A percentile compares a stretch with the other conserved stretches of the same genome.
Conservation (phyloP, 2,888 invertebrate species). For the Liodrosophila aerea region DNA sequence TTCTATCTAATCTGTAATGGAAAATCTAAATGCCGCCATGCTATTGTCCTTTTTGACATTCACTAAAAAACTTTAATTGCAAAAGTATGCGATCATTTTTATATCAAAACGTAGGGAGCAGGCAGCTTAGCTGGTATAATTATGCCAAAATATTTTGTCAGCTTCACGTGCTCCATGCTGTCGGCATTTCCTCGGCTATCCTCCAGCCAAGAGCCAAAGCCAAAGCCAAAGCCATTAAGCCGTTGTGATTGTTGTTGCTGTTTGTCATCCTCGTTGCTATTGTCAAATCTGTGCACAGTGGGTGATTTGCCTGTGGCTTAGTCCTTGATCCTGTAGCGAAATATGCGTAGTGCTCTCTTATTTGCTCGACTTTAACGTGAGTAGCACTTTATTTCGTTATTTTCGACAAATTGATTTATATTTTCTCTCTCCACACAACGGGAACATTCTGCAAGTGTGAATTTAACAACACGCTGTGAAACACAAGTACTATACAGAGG, state of each 20-base stretch:
- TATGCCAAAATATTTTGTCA: slow-evolving; percentile 62
- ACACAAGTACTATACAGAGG: not conserved
- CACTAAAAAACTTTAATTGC: slow-evolving; percentile 61
- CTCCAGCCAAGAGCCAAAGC: too few species aligned
- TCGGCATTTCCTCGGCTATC: slow-evolving; percentile 14
- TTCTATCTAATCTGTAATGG: slow-evolving; percentile 43
- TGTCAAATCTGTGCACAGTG: slow-evolving; percentile 36
- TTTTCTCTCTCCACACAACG: not conserved
- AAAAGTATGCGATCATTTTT: slow-evolving; percentile 37
- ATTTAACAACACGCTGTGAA: slow-evolving; percentile 18
- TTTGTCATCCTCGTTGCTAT: slow-evolving; percentile 3
- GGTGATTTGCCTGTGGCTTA: slow-evolving; percentile 43
- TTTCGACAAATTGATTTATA: slow-evolving; percentile 16
- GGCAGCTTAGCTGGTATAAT: slow-evolving; percentile 48
- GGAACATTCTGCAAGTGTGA: not conserved
- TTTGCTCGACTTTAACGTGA: slow-evolving; percentile 42
- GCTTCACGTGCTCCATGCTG: slow-evolving; percentile 38
- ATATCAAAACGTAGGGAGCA: not conserved
- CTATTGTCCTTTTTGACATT: slow-evolving; percentile 32
- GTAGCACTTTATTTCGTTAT: slow-evolving; percentile 16
- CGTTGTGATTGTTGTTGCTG: slow-evolving; percentile 5
- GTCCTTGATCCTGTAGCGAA: slow-evolving; percentile 37
- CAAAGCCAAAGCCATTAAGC: slow-evolving; percentile 21
- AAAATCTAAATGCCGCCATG: slow-evolving; percentile 56
- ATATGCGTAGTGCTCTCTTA: slow-evolving; percentile 4